A percentile compares a stretch with the other conserved stretches of the same genome.
These are phyloP conservation scores for Epinephelus malabaricus DNA, from an alignment of 2,797 vertebrate species.

Conservation along the genomic window DNA sequence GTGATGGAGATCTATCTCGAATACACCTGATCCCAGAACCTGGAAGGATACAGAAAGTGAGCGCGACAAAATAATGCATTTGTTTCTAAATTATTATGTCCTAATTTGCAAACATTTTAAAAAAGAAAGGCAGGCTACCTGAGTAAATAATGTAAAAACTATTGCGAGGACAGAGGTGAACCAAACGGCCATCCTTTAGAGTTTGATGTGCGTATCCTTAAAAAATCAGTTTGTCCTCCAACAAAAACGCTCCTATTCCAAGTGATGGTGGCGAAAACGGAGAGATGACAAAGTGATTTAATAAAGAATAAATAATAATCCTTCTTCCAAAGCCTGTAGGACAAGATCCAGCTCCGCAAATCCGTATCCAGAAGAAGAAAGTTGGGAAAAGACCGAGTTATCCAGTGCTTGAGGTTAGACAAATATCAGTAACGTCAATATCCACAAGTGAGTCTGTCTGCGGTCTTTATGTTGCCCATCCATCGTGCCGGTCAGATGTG, in stretches of 20 bases:
- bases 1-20: conserved; percentile 96
- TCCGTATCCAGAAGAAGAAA: conserved; percentile 78
- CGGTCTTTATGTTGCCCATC: conserved; percentile 84
- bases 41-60: conserved; percentile 70
- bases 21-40: conserved; percentile 94
- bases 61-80: conserved; percentile 29
- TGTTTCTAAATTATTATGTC: neutral
- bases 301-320: conserved; percentile 83
- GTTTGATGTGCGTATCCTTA: conserved; percentile 83
- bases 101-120: neutral
- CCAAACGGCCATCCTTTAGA: conserved; percentile 90
- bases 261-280: conserved; percentile 55
- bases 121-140: conserved; percentile 81
- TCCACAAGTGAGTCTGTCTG: conserved; percentile 87
- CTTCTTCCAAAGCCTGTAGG: conserved; percentile 71
- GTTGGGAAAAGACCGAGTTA: conserved; percentile 75
- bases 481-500: conserved; percentile 79
- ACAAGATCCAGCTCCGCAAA: conserved; percentile 77
- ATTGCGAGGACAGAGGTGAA: conserved; percentile 87
- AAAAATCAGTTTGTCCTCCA: conserved; percentile 69
- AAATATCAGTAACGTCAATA: conserved; percentile 86
- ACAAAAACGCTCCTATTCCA: conserved; percentile 81
- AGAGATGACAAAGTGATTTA: conserved; percentile 54
- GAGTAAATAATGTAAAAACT: conserved; percentile 87
- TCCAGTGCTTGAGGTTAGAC: conserved; percentile 82